Conservation (phyloP, 2,888 invertebrate genomes). For the Idaea biselata region DNA sequence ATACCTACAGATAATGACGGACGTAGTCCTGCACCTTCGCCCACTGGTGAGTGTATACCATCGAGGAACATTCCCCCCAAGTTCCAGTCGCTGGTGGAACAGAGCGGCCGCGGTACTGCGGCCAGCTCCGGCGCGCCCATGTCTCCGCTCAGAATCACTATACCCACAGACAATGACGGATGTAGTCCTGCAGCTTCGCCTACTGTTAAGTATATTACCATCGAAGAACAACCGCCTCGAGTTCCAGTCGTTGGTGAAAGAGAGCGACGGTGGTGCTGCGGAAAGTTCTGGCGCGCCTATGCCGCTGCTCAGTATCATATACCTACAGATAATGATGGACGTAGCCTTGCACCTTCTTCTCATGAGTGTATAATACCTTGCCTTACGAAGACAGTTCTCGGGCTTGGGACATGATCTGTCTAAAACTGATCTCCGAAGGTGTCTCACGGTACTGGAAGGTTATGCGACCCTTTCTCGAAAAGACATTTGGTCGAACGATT, state of each 20-base stretch:
- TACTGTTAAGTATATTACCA: constrained; percentile 82
- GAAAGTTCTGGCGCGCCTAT: constrained; percentile 75
- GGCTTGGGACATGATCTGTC: neutral
- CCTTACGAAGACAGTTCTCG: constrained; percentile 80
- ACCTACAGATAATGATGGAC: constrained; percentile 84
- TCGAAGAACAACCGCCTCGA: neutral
- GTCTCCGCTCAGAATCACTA: constrained; percentile 91
- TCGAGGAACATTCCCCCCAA: neutral
- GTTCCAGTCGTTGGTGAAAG: constrained; percentile 57
- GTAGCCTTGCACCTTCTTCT: constrained; percentile 96
- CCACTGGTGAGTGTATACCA: constrained; percentile 83
- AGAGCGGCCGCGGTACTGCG: constrained; percentile 81
- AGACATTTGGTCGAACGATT: too few relatives aligned
- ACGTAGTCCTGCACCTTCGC: constrained; percentile 94
- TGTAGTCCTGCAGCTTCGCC: constrained; percentile 95
- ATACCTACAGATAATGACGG: constrained; percentile 87
- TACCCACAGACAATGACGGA: constrained; percentile 85
- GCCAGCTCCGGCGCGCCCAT: constrained; percentile 75
- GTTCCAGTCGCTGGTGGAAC: constrained; percentile 59
- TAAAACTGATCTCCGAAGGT: too few relatives aligned
- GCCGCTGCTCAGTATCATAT: constrained; percentile 92
- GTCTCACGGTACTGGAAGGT: too few relatives aligned
- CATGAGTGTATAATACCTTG: too few relatives aligned
- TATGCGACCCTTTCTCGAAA: too few relatives aligned
- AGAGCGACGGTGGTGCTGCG: constrained; percentile 81